Evolutionary conservation across 2,888 invertebrate genomes (phyloP).

Genomic region (Melitaea athalia): DNA sequence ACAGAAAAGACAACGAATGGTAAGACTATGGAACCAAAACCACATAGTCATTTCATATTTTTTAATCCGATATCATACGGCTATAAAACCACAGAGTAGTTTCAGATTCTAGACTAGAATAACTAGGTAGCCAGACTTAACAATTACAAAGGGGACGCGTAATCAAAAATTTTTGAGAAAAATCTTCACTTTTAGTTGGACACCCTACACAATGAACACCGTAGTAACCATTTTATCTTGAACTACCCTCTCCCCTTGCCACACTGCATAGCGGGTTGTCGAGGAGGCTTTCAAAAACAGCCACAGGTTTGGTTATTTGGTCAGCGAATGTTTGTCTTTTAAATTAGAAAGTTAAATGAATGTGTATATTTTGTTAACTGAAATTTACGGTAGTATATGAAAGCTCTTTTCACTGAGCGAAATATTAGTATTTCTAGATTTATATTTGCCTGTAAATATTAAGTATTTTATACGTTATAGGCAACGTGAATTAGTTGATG

Average conservation of each 20-base stretch:
- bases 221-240: slow-evolving; percentile 15
- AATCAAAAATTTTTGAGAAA: not conserved
- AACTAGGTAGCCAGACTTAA: too few relatives aligned
- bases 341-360: slow-evolving; percentile 11
- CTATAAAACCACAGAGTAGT: too few relatives aligned
- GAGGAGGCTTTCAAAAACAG: slow-evolving; percentile 18
- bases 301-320: slow-evolving; percentile 16
- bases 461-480: not conserved
- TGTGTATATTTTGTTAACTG: not conserved
- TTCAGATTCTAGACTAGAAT: too few relatives aligned
- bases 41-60: too few relatives aligned
- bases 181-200: slow-evolving; percentile 1
- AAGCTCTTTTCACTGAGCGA: not conserved
- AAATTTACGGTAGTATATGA: not conserved
- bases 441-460: not conserved
- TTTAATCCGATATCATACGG: too few relatives aligned
- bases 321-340: slow-evolving; percentile 13
- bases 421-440: not conserved
- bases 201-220: slow-evolving; percentile 21
- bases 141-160: too few relatives aligned
- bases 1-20: too few relatives aligned
- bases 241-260: slow-evolving; percentile 14
- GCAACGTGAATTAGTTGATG: too few relatives aligned
- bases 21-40: too few relatives aligned
- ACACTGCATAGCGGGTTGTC: slow-evolving; percentile 3